Base-by-base conservation (phyloP, 2,888 invertebrate species). In the Heliconius erato region DNA sequence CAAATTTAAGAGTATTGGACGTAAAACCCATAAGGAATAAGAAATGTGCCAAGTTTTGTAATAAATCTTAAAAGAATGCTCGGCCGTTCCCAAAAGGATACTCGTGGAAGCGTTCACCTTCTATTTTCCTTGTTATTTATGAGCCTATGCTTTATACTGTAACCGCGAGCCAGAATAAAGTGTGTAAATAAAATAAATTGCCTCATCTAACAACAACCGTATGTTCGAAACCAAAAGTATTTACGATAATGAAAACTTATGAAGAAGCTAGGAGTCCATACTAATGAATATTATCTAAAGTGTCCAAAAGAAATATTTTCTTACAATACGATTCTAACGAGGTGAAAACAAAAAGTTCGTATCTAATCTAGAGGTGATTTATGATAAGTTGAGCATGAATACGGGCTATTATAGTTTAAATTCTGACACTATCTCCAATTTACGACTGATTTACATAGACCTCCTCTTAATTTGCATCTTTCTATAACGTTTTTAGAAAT, bases 41-140 rank as follows among this genome's bases (percentile, higher is more conserved):
- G 94, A 94, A 95, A 95, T 95, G 95, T 93, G 92, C 91, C 94
- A 95, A 95, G 92, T 95, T 95, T 91, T 91, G 93, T 93, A 94
- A 96, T 96, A 95, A 96, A 96, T 96, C 95, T 95, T 94, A 94
- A 95, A 96, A 96, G 95, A 96, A 96, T 95, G 95, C 95, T 95
- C 94, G 94, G 93, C 91, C 93, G 94, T 91, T 94, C 95, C 95
- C 95, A 93, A 95, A 96, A 95, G 95, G 95, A 95, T 95, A 94
- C 95, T 94, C 92, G 90, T 94, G 92, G 94, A 94, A 94, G 94
- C 94, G 89, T 95, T 95, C 95, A 95, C 95, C 95, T 96, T 95
- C 95, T 95, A 95, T 95, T 95, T 95, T 92, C 94, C 93, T 88
- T 88, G 94, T 95, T 95, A 96, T 96, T 96, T 96, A 96, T 95